Evolutionary conservation across 2,888 invertebrate species (phyloP).

Genomic region (Leptopilina myrica): DNA sequence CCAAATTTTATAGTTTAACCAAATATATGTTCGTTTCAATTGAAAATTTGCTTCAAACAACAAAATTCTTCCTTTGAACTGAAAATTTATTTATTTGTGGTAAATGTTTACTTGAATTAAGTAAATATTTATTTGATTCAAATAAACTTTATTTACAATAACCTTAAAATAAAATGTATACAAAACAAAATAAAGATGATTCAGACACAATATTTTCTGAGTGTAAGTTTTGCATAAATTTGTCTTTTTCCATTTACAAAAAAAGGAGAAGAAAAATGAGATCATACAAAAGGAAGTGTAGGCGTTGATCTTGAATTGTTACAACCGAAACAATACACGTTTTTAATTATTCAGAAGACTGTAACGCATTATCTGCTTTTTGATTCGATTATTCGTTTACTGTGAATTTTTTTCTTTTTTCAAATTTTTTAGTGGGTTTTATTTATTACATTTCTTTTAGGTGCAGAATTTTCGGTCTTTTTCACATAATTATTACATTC

Average conservation of each 20-base stretch:
- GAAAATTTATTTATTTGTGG: too few species aligned
- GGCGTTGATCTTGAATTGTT: constrained; percentile 21
- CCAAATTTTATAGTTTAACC: too few species aligned
- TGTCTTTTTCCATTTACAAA: constrained; percentile 2
- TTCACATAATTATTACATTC: too few species aligned
- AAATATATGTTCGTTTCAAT: too few species aligned
- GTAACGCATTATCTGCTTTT: constrained; percentile 5
- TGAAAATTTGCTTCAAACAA: too few species aligned
- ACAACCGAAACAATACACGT: constrained; percentile 21
- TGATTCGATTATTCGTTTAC: constrained; percentile 15
- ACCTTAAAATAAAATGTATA: too few species aligned
- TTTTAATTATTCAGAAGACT: constrained; percentile 10
- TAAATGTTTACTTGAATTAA: too few species aligned
- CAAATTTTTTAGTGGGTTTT: background rate
- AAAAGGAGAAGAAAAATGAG: constrained; percentile 16
- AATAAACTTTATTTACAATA: too few species aligned
- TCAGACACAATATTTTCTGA: too few species aligned
- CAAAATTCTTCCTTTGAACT: too few species aligned
- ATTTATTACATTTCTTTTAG: background rate
- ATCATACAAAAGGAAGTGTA: constrained; percentile 34
- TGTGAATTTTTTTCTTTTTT: background rate
- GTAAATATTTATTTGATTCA: too few species aligned
- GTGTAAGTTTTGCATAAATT: background rate
- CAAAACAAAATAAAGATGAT: too few species aligned
- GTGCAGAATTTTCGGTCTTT: background rate